Evolutionary conservation across 2,797 vertebrate species (phyloP).

Genomic region (Scolopax bukidnonensis): DNA sequence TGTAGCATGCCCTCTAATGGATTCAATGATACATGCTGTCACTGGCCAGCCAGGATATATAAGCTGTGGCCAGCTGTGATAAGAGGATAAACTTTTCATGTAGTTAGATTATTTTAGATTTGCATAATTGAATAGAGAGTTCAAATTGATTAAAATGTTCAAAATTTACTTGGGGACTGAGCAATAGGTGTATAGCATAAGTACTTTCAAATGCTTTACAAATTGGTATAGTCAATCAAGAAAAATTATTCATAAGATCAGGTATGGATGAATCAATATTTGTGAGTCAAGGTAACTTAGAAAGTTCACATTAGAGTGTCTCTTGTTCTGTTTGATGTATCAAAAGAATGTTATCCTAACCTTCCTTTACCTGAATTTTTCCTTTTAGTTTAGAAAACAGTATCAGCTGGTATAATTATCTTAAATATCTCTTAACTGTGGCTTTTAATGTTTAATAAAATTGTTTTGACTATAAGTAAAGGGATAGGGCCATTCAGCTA

Average conservation of each 20-base stretch:
- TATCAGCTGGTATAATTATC: neutral
- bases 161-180: neutral
- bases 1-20: neutral
- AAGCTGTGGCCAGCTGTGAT: neutral
- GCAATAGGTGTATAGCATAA: neutral
- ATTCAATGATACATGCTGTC: neutral
- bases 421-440: neutral
- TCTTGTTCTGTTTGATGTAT: neutral
- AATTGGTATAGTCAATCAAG: neutral
- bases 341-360: neutral
- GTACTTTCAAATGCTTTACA: neutral
- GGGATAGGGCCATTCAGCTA: neutral
- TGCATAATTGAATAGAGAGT: neutral
- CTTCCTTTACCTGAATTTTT: neutral
- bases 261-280: neutral
- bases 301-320: neutral
- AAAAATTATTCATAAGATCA: neutral
- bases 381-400: neutral
- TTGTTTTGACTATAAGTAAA: neutral
- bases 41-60: neutral
- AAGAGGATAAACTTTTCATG: neutral
- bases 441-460: neutral
- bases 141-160: neutral
- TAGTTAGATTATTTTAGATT: neutral
- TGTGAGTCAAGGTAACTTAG: neutral